A percentile compares a stretch with the other conserved stretches of the same genome.
phyloP scores from a whole-genome alignment of 1,140 invertebrate species.

The Drosophila pectinifera region DNA sequence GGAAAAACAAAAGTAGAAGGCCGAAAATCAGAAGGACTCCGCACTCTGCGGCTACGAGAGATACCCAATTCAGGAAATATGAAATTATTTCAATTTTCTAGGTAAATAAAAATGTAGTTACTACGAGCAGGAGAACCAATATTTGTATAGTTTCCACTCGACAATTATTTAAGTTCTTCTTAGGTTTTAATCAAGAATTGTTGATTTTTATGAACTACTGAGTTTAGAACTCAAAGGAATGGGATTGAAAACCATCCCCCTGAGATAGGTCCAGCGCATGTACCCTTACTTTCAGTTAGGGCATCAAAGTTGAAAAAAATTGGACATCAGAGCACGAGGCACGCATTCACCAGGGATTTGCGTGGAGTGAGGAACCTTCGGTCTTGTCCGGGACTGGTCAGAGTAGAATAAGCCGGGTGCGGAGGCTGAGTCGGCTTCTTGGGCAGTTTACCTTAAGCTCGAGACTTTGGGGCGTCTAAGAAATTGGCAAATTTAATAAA shows the following conservation, averaged over 20 bases:
- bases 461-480: slow-evolving; percentile 61
- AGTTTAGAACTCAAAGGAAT: neutral
- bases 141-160: neutral
- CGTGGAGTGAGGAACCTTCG: slow-evolving; percentile 26
- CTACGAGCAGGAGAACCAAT: no score
- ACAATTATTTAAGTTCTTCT: neutral
- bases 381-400: slow-evolving; percentile 22
- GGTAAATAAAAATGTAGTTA: no score
- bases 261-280: neutral
- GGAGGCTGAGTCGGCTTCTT: slow-evolving; percentile 15
- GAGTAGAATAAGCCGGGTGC: slow-evolving; percentile 22
- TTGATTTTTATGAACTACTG: no score
- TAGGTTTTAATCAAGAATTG: neutral
- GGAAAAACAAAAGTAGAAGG: slow-evolving; percentile 50
- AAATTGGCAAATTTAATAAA: slow-evolving; percentile 84
- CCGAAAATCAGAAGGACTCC: slow-evolving; percentile 1
- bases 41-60: no score
- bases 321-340: slow-evolving; percentile 70
- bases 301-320: slow-evolving; percentile 42
- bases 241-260: no score
- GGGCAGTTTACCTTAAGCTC: slow-evolving; percentile 51
- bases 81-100: no score
- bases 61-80: no score
- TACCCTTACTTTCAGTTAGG: neutral
- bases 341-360: slow-evolving; percentile 72